These are phyloP conservation scores for Antigone vipio DNA, from an alignment of 2,113 vertebrate species.

Conservation along the genomic window DNA sequence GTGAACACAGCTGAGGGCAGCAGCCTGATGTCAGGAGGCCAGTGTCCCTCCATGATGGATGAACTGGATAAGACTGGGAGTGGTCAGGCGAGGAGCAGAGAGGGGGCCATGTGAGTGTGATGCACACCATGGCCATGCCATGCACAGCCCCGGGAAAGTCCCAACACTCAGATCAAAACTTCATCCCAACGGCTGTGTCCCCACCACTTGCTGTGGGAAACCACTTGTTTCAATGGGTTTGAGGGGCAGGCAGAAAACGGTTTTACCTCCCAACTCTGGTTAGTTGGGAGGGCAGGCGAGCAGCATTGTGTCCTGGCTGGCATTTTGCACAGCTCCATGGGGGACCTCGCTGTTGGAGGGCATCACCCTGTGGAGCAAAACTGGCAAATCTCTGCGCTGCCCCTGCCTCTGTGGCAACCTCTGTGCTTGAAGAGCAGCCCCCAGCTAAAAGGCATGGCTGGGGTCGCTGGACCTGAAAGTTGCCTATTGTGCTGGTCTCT, in stretches of 20 bases:
- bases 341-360: neutral
- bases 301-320: neutral
- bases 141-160: neutral
- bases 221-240: neutral
- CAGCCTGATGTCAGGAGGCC: neutral
- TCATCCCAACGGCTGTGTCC: accelerated
- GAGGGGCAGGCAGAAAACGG: neutral
- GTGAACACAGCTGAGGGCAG: neutral
- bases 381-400: neutral
- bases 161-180: neutral
- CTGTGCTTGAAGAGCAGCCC: neutral
- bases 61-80: neutral
- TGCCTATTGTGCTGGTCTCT: neutral
- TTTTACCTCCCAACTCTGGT: neutral
- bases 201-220: neutral
- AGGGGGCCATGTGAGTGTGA: accelerated
- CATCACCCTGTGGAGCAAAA: neutral
- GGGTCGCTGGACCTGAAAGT: neutral
- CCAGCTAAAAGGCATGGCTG: neutral
- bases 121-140: neutral
- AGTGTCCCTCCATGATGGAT: accelerated
- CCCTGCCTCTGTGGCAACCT: neutral
- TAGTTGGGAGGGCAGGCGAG: neutral
- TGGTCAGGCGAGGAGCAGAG: neutral
- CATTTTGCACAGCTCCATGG: neutral